Evolutionary conservation across 2,797 vertebrate species (phyloP), one percentile per base, ranked within the genome.

Genomic region (Paguma larvata): DNA sequence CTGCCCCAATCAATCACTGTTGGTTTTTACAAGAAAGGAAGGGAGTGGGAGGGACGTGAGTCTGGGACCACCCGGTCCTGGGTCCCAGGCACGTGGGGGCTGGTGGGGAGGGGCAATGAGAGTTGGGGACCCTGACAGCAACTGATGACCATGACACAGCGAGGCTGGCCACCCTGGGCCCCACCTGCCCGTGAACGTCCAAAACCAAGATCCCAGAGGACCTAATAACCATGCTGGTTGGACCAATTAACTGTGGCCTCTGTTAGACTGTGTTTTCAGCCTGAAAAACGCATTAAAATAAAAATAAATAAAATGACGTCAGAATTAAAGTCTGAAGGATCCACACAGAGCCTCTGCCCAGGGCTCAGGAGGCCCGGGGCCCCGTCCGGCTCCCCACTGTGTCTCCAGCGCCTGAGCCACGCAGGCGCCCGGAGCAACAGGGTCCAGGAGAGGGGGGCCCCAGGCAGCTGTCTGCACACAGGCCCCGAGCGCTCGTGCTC

Each of bases 71-170:
- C 41, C 48, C 18, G 6, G 72, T 41, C 46, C 10, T 0, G 32
- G 25, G 25, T 48, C 41, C 34, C 32, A 13, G 27, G 48, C n/a
- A 14, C 15, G 2, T 0, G 51, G 30, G 0, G 0, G 25, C 1
- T 4, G 79, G 6, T 6, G 32, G 19, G 48, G 16, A 3, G 3
- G 9, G 16, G 1, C 30, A 9, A 14, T 23, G 11, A 25, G 34
- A 9, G 1, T 1, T 14, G 59, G 56, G 12, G 38, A 32, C 16
- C 19, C 16, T 32, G 27, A 51, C 1, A 27, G 78, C 46, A 21
- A 14, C 51, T 2, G 5, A 4, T 13, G 15, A 15, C 4, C 0
- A 1, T 41, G 14, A 1, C 6, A 2, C 6, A 5, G 15, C 12
- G 23, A 41, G 44, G 34, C 56, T n/a, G 38, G 32, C 41, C 72